These are phyloP conservation scores for Meriones psammophilus DNA, from an alignment of 2,797 vertebrate species.

Conservation along the genomic window DNA sequence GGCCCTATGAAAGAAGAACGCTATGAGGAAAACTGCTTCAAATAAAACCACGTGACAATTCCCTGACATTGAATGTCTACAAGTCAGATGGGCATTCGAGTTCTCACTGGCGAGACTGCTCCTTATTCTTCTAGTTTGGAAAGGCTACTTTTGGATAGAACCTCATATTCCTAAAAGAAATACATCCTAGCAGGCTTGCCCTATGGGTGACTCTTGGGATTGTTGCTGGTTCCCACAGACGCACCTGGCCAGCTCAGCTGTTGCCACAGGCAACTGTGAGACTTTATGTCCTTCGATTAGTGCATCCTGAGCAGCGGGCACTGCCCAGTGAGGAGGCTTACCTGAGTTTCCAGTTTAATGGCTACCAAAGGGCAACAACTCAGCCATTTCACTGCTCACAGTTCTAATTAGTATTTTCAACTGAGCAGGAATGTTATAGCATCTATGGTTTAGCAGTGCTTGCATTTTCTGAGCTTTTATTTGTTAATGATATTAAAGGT, in stretches of 20 bases:
- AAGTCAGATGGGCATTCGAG: not conserved
- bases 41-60: not conserved
- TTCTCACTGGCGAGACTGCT: not conserved
- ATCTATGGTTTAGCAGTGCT: not conserved
- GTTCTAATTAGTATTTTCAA: slow-evolving; percentile 71
- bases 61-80: not conserved
- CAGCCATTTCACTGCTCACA: slow-evolving; percentile 62
- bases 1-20: not conserved
- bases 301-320: not conserved
- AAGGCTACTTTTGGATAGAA: not conserved
- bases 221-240: not conserved
- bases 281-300: not conserved
- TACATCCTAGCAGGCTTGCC: not conserved
- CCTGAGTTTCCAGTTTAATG: slow-evolving; percentile 61
- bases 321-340: slow-evolving; percentile 60
- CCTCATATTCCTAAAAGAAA: not conserved
- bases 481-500: not conserved
- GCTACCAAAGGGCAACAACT: slow-evolving; percentile 59
- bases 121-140: not conserved
- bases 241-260: not conserved
- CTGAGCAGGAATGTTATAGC: not conserved
- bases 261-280: not conserved
- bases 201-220: too few relatives aligned
- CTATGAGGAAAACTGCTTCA: not conserved
- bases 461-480: not conserved